These are phyloP conservation scores for Varroa destructor DNA, from an alignment of 1,140 invertebrate genomes.

Conservation along the genomic window DNA sequence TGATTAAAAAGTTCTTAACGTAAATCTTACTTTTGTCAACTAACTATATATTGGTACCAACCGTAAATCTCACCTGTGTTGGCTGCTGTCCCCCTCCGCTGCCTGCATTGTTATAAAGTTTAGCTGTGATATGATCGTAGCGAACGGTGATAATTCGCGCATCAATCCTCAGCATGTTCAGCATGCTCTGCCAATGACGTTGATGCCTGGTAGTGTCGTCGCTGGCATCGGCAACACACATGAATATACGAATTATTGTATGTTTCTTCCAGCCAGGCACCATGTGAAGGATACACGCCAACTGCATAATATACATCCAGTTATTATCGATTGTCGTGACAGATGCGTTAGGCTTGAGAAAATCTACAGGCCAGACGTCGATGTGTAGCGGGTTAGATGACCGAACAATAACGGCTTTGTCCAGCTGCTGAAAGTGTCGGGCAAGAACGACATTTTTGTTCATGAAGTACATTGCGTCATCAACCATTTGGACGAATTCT, in stretches of 20 bases:
- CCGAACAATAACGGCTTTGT: constrained; percentile 44
- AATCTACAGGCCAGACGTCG: constrained; percentile 92
- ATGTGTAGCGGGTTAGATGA: constrained; percentile 53
- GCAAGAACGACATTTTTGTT: constrained; percentile 89
- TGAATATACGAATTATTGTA: constrained; percentile 64
- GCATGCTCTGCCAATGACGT: constrained; percentile 44
- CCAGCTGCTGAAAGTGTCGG: constrained; percentile 70
- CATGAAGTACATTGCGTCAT: constrained; percentile 65
- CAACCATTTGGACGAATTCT: constrained; percentile 79
- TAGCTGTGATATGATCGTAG: constrained; percentile 44
- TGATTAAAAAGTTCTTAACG: no score
- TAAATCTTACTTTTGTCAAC: no score
- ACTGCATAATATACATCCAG: constrained; percentile 80
- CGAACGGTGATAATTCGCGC: constrained; percentile 47
- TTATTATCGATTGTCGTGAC: constrained; percentile 62
- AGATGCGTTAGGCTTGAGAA: constrained; percentile 58
- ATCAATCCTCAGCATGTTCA: constrained; percentile 48
- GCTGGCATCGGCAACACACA: constrained; percentile 46
- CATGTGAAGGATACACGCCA: constrained; percentile 93
- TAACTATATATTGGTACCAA: no score
- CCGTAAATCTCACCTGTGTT: no score
- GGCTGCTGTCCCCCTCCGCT: no score
- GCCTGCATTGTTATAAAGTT: constrained; percentile 29
- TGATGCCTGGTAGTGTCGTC: constrained; percentile 44
- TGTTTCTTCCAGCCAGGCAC: constrained; percentile 57